Conservation (phyloP, 2,113 vertebrate genomes). For the Halichoeres trimaculatus region DNA sequence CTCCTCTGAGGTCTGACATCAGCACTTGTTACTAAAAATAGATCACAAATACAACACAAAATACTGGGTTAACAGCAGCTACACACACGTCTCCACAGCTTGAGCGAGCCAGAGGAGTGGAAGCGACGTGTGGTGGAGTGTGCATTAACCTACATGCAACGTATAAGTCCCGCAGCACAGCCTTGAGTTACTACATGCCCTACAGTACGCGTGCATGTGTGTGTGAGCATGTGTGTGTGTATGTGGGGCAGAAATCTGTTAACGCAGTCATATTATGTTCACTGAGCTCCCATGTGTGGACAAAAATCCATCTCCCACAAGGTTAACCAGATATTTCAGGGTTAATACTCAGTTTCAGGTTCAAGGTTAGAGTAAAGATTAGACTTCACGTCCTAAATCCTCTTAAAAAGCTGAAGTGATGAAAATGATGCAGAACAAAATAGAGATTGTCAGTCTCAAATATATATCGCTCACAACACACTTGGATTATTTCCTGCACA, state of each 20-base stretch:
- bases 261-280: background rate
- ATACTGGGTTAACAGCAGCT: conserved; percentile 1
- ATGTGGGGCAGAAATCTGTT: conserved; percentile 25
- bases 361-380: background rate
- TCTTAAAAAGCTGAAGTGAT: background rate
- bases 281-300: background rate
- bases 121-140: conserved; percentile 60
- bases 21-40: conserved; percentile 64
- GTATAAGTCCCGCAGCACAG: conserved; percentile 51
- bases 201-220: conserved; percentile 12
- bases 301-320: background rate
- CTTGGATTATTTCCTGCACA: background rate
- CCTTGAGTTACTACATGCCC: conserved; percentile 35
- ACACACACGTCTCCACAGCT: conserved; percentile 14
- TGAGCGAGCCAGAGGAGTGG: conserved; percentile 42
- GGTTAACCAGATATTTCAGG: background rate
- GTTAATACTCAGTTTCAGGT: background rate
- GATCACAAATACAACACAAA: conserved; percentile 30
- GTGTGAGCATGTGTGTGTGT: conserved; percentile 22
- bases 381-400: background rate
- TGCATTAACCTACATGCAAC: conserved; percentile 79
- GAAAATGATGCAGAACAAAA: background rate
- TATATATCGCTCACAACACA: background rate
- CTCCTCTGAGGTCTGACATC: conserved; percentile 57
- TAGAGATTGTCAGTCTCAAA: too few species aligned